Base-by-base conservation (phyloP, 53 echinoderm and acorn worm genomes). In the Mesocentrotus franciscanus region DNA sequence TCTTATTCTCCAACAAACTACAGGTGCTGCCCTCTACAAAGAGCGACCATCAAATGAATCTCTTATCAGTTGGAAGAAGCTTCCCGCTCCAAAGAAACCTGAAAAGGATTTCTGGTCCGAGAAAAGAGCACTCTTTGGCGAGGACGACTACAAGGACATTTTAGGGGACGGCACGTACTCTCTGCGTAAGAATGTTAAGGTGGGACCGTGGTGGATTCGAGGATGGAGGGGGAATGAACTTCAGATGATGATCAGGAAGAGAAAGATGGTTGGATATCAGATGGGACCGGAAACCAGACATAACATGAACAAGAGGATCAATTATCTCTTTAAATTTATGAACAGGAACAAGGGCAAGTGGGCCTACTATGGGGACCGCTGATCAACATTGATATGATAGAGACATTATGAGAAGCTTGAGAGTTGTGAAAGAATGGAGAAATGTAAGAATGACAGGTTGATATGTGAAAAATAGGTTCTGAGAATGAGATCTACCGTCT, bases 81-180 rank as follows among this genome's bases (percentile, higher is more conserved):
- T 98, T 5, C 97, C 97, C 3, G 85, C 95, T 32, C 98, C 98
- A 49, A 97, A 98, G 62, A 94, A 91, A 58, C 95, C 97, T 27
- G 90, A 89, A 15, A 96, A 95, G 81, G 99, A 99, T 59, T 95
- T 95, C 27, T 99, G 99, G 99, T 89, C 90, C 24, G 96, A 96
- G 74, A 96, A 99, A 95, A 92, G 93, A 29, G 97, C 99, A 55
- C 96, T 99, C 36, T 99, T 98, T 72, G 99, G 99, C 76, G 99
- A 99, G 95, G 97, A 99, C 56, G 99, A 99, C 96, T 99, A 97
- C 96, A 99, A 98, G 94, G 99, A 99, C 93, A 97, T 99, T 24
- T 94, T 99, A 0, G 99, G 99, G 17, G 99, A 99, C 64, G 99
- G 98, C 4, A 95, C 96, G 2, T 99, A 98, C 94, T 64, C 84